These are phyloP conservation scores for Bubo bubo DNA, from an alignment of 2,113 vertebrate species.

Conservation along the genomic window DNA sequence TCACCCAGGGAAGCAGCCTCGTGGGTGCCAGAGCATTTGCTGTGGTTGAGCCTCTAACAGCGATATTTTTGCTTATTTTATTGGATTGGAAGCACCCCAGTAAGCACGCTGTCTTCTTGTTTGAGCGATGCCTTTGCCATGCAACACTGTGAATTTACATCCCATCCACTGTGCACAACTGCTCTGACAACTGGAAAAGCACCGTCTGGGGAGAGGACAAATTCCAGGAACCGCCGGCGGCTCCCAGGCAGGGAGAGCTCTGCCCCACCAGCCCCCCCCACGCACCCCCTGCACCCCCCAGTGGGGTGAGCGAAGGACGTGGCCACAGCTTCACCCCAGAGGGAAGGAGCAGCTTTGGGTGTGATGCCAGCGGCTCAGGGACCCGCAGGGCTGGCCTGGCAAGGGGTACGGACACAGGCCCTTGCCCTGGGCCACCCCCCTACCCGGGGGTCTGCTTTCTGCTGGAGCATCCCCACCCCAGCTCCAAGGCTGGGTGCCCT, in stretches of 20 bases:
- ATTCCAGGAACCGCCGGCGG: fast-evolving
- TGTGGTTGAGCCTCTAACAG: not conserved
- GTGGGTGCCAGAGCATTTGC: constrained; percentile 8
- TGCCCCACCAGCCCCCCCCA: not conserved
- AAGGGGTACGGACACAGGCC: no score
- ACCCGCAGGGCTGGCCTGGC: not conserved
- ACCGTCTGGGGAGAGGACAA: not conserved
- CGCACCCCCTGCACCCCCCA: fast-evolving
- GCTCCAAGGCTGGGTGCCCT: not conserved
- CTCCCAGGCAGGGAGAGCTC: not conserved
- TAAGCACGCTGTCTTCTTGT: not conserved
- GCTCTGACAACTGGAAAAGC: not conserved
- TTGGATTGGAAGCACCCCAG: not conserved
- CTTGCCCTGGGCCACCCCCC: not conserved
- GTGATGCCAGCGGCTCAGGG: not conserved
- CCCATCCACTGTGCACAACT: not conserved
- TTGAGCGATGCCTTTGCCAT: not conserved
- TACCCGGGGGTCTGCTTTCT: not conserved
- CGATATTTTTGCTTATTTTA: not conserved
- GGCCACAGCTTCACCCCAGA: fast-evolving
- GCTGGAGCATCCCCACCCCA: not conserved
- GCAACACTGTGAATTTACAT: not conserved
- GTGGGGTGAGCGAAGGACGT: fast-evolving
- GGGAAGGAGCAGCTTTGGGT: not conserved
- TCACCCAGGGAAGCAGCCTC: not conserved